These are phyloP conservation scores for Eucriotettix oculatus DNA, from an alignment of 2,888 invertebrate genomes.

Conservation along the genomic window DNA sequence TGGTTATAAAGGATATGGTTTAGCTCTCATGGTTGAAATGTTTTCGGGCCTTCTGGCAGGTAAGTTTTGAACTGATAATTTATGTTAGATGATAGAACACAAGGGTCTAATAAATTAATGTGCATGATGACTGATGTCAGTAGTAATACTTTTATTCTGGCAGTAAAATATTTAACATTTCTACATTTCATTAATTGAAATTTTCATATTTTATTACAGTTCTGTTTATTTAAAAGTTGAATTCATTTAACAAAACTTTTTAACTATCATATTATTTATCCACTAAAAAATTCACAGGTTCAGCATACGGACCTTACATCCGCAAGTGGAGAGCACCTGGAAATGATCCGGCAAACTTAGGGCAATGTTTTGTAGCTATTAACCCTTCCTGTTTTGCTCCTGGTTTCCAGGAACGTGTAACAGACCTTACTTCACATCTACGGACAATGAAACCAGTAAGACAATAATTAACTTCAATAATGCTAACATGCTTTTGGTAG, in stretches of 20 bases:
- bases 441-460: slow-evolving; percentile 46
- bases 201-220: too few species aligned
- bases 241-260: too few species aligned
- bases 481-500: too few species aligned
- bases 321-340: slow-evolving; percentile 46
- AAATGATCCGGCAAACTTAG: slow-evolving; percentile 49
- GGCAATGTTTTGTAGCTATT: slow-evolving; percentile 78
- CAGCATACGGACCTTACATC: slow-evolving; percentile 58
- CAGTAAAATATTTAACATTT: too few species aligned
- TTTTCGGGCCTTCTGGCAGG: slow-evolving; percentile 71
- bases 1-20: slow-evolving; percentile 81
- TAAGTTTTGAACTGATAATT: slow-evolving; percentile 6
- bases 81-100: too few species aligned
- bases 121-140: too few species aligned
- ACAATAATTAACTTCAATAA: background rate
- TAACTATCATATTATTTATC: too few species aligned
- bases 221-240: too few species aligned
- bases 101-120: too few species aligned
- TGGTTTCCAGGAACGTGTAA: slow-evolving; percentile 57
- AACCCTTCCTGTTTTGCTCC: slow-evolving; percentile 69
- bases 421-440: slow-evolving; percentile 48
- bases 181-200: too few species aligned
- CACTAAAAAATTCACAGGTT: slow-evolving; percentile 23
- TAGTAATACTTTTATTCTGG: too few species aligned
- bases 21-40: slow-evolving; percentile 72